Evolutionary conservation across 2,113 vertebrate genomes (phyloP).

Genomic region (Genyomyrus donnyi): DNA sequence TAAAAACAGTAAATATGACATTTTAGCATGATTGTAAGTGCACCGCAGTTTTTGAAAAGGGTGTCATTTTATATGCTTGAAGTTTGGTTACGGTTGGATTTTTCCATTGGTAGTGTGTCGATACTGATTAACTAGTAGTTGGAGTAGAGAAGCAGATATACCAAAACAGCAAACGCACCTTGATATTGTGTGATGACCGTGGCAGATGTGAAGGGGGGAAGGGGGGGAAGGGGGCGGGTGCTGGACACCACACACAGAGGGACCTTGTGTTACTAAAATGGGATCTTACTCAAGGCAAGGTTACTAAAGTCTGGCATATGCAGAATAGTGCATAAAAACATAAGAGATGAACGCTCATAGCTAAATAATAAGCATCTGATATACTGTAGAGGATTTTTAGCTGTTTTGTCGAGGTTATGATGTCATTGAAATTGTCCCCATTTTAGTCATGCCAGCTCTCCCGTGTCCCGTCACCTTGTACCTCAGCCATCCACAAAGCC

Average conservation of each 20-base stretch:
- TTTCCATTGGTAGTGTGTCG: neutral
- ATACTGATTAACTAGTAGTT: neutral
- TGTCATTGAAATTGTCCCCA: neutral
- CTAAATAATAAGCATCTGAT: neutral
- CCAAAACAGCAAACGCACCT: neutral
- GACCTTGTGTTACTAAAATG: neutral
- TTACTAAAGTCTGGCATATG: neutral
- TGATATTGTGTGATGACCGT: neutral
- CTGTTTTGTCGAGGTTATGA: neutral
- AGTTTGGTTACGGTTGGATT: neutral
- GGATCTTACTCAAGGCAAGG: neutral
- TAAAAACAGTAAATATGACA: neutral
- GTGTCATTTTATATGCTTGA: neutral
- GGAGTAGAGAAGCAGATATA: neutral
- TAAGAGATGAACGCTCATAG: neutral
- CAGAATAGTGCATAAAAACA: neutral
- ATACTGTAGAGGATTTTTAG: neutral
- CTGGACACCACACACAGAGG: neutral
- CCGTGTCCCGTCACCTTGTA: neutral
- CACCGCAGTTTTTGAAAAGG: neutral
- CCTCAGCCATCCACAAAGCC: neutral
- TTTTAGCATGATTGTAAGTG: neutral
- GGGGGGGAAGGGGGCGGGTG: no score
- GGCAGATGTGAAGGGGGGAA: neutral
- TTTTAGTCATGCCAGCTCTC: neutral